Base-by-base conservation (phyloP, 2,888 invertebrate species). In the Lamellibrachia columna region DNA sequence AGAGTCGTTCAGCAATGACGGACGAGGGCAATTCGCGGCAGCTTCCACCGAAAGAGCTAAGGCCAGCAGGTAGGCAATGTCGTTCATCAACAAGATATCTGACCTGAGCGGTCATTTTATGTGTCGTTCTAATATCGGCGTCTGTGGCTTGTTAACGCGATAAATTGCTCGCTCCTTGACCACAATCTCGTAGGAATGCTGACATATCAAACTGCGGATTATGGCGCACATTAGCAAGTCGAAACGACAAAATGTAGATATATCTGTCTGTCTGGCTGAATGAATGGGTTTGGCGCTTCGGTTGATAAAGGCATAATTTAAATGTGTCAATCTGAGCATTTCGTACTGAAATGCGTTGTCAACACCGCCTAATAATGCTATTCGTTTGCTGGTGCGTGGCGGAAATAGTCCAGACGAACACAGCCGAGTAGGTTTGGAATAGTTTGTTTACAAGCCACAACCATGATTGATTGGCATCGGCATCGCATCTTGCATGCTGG, bases 61-160 rank as follows among this genome's bases (percentile, higher is more conserved):
- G 75, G 75, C 75, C 75, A 75, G 75, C 75, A 75, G 75, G 75
- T 75, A 75, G 75, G 75, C 75, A 75, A 75, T 22, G 75, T 75
- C 75, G 75, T 15, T 75, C 22, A 22, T 75, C 75, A 75, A 15
- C 60, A 55, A 55, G 60, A 60, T 11, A 60, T 75, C 75, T 75
- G 75, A 75, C 75, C 15, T 75, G 75, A 75, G 22, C 75, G 75
- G 22, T 75, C 75, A 75, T 75, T 75, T 75, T 75, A 75, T 75
- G n/a, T 75, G 75, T 75, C 75, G 75, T 75, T n/a, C 75, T 15
- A 22, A 75, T 75, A 15, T 75, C 75, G 75, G 22, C 75, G 75
- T 75, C 22, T 75, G 75, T 75, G 75, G 75, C 22, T n/a, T 75
- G 75, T 75, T 75, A 75, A 75, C 22, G 6, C 75, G 75, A 75